Evolutionary conservation across 2,113 vertebrate genomes (phyloP).

Genomic region (Peromyscus maniculatus): DNA sequence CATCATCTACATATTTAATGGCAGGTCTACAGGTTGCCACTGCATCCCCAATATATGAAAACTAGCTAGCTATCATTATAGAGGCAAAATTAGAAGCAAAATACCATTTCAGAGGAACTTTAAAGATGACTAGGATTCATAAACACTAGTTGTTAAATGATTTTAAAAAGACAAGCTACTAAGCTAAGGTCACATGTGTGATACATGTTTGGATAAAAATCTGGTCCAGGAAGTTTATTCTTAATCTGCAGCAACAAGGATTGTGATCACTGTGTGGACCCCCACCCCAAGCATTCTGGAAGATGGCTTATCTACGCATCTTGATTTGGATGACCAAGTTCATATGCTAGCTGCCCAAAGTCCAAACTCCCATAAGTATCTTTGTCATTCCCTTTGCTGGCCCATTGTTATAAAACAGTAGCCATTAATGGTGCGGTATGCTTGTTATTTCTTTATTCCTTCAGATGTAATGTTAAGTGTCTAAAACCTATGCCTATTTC

Average conservation of each 20-base stretch:
- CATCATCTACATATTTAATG: conserved; percentile 6
- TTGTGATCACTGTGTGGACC: not conserved
- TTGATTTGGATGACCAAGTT: conserved; percentile 23
- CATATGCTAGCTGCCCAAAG: not conserved
- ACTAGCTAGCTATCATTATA: not conserved
- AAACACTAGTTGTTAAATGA: conserved; percentile 15
- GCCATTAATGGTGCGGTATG: not conserved
- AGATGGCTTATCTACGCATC: not conserved
- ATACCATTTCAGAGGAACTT: conserved; percentile 24
- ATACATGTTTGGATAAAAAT: conserved; percentile 18
- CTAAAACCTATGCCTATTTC: conserved; percentile 1
- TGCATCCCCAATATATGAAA: not conserved
- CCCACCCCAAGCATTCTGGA: not conserved
- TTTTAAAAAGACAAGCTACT: not conserved
- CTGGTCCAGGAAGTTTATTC: not conserved
- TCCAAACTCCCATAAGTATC: not conserved
- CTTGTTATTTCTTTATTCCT: not conserved
- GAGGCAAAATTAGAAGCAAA: conserved; percentile 35
- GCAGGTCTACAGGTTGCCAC: not conserved
- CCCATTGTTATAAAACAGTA: not conserved
- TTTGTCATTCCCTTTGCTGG: not conserved
- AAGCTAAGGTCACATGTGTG: not conserved
- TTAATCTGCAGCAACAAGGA: not conserved
- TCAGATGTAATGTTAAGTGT: not conserved
- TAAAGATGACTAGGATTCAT: not conserved